Evolutionary conservation across 2,113 vertebrate genomes (phyloP).

Genomic region (Lasiurus borealis): DNA sequence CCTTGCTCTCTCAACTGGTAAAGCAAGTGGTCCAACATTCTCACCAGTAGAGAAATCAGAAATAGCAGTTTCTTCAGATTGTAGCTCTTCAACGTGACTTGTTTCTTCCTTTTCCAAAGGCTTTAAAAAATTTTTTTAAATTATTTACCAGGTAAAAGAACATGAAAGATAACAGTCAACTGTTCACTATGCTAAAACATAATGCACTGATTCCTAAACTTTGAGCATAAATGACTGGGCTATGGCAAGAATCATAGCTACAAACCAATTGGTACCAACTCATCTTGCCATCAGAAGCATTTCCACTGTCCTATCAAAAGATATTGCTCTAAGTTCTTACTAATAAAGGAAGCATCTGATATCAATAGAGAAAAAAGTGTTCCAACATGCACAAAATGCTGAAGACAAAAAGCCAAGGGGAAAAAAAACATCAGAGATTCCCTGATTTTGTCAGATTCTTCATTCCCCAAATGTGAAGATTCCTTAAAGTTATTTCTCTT

Average conservation of each 20-base stretch:
- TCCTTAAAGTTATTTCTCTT: neutral
- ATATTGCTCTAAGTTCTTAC: neutral
- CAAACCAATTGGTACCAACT: neutral
- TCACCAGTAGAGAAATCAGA: conserved; percentile 81
- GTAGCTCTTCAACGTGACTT: conserved; percentile 73
- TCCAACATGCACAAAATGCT: neutral
- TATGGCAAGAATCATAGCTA: neutral
- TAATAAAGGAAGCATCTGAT: neutral
- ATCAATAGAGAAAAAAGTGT: neutral
- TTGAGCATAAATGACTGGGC: neutral
- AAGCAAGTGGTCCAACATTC: conserved; percentile 83
- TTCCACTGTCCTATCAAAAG: neutral
- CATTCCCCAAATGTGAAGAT: neutral
- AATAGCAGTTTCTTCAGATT: conserved; percentile 55
- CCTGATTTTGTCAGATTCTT: neutral
- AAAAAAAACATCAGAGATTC: neutral
- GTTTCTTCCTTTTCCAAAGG: conserved; percentile 77
- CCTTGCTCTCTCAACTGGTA: conserved; percentile 94
- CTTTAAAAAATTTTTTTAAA: conserved; percentile 77
- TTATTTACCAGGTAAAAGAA: conserved; percentile 35
- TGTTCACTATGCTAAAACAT: neutral
- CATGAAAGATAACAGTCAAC: neutral
- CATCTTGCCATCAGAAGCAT: neutral
- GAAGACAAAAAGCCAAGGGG: neutral
- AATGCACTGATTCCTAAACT: neutral